Evolutionary conservation across 2,888 invertebrate species (phyloP).

Genomic region (Coelopa pilipes): DNA sequence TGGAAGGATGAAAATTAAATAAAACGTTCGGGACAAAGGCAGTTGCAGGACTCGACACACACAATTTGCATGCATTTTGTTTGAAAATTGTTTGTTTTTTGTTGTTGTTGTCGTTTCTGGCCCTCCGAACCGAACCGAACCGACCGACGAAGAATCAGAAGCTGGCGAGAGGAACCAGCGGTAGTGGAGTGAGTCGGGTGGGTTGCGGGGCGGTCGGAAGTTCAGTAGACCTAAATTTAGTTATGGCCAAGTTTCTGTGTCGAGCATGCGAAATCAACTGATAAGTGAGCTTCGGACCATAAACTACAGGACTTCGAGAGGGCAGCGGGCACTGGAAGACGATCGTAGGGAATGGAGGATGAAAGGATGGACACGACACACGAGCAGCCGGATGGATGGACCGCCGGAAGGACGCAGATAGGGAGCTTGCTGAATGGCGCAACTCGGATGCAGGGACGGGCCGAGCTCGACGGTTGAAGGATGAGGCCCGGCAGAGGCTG

Average conservation of each 20-base stretch:
- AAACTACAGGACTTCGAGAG: background rate
- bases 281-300: constrained; percentile 4
- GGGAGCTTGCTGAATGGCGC: too few relatives aligned
- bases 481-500: background rate
- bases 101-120: too few relatives aligned
- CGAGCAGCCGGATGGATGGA: too few relatives aligned
- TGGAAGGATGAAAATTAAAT: background rate
- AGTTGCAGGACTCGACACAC: background rate
- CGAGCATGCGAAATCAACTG: constrained; percentile 1
- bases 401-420: too few relatives aligned
- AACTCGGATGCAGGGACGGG: too few relatives aligned
- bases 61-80: constrained; percentile 10
- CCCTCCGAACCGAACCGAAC: too few relatives aligned
- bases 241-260: background rate
- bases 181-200: too few relatives aligned
- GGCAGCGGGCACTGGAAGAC: background rate
- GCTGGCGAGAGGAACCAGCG: too few relatives aligned
- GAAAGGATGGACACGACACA: too few relatives aligned
- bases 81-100: background rate
- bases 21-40: background rate
- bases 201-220: too few relatives aligned
- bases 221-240: background rate
- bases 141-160: too few relatives aligned
- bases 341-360: background rate
- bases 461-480: background rate